A percentile compares a stretch with the other conserved stretches of the same genome.
phyloP scores from a whole-genome alignment of 2,797 vertebrate species.

The Poecile montanus region DNA sequence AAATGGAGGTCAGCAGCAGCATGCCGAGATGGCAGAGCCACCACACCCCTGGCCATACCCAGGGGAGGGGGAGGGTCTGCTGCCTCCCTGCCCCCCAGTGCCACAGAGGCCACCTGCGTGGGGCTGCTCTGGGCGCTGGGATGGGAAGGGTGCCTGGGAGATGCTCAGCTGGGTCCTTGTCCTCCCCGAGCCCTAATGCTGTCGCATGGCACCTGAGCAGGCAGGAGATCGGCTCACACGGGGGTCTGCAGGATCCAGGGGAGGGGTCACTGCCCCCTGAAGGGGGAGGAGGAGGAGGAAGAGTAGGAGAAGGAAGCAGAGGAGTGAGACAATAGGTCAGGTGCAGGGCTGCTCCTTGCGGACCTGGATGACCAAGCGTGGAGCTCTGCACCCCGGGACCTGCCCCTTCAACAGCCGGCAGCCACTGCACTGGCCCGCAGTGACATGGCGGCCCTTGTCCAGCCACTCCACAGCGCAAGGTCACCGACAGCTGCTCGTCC shows the following conservation, averaged over 20 bases:
- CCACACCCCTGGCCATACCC: not conserved
- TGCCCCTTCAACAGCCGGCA: not conserved
- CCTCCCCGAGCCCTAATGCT: fast-evolving
- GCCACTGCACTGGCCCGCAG: not conserved
- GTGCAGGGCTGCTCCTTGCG: not conserved
- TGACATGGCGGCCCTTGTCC: not conserved
- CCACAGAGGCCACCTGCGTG: not conserved
- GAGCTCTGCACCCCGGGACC: not conserved
- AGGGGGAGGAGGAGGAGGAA: not conserved
- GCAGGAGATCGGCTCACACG: not conserved
- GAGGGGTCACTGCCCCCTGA: not conserved
- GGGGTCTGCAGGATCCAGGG: not conserved
- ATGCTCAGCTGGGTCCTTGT: not conserved
- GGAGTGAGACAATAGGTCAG: not conserved
- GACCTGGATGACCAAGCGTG: not conserved
- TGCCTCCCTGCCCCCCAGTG: not conserved
- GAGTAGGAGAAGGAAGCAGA: not conserved
- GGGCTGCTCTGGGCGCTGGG: not conserved
- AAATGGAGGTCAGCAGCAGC: slow-evolving; percentile 24
- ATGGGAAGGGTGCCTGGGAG: fast-evolving
- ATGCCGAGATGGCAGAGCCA: not conserved
- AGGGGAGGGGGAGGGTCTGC: not conserved
- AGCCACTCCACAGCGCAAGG: not conserved
- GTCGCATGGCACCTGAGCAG: not conserved
- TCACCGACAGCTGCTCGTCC: not conserved